phyloP scores from a whole-genome alignment of 2,888 invertebrate genomes.

The Temnothorax unifasciatus region DNA sequence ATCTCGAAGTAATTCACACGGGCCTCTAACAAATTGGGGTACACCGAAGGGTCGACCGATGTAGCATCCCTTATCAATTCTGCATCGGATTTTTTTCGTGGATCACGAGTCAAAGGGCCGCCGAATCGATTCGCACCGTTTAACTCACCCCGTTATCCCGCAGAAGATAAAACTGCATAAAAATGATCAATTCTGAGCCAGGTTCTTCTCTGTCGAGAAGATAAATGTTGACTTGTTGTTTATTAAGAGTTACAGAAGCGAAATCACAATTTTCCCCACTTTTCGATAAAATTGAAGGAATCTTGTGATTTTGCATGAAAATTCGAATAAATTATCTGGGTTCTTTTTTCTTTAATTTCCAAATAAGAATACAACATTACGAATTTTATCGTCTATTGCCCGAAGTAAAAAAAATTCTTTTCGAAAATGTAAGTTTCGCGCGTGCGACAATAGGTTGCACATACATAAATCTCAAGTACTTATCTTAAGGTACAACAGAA shows the following conservation, averaged over 20 bases:
- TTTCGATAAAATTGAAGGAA: neutral
- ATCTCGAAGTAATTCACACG: constrained; percentile 74
- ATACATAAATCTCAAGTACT: neutral
- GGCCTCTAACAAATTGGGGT: constrained; percentile 67
- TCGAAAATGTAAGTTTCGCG: neutral
- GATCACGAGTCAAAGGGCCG: constrained; percentile 13
- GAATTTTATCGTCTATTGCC: neutral
- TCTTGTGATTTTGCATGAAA: neutral
- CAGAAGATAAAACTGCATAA: neutral
- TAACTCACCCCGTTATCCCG: neutral
- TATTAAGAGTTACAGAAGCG: neutral
- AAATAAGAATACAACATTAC: neutral
- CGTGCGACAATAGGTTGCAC: neutral
- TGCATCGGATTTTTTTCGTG: constrained; percentile 24
- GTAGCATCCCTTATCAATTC: constrained; percentile 57
- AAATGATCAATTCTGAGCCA: neutral
- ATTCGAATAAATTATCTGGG: neutral
- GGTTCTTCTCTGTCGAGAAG: neutral
- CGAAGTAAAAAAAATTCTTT: neutral
- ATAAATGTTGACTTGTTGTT: neutral
- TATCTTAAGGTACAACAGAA: neutral
- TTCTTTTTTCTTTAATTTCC: neutral
- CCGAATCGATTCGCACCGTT: neutral
- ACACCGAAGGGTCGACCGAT: constrained; percentile 59
- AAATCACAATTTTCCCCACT: neutral